Evolutionary conservation across 2,888 invertebrate genomes (phyloP), one percentile per base, ranked within the genome.

Genomic region (Drosophila monieri): DNA sequence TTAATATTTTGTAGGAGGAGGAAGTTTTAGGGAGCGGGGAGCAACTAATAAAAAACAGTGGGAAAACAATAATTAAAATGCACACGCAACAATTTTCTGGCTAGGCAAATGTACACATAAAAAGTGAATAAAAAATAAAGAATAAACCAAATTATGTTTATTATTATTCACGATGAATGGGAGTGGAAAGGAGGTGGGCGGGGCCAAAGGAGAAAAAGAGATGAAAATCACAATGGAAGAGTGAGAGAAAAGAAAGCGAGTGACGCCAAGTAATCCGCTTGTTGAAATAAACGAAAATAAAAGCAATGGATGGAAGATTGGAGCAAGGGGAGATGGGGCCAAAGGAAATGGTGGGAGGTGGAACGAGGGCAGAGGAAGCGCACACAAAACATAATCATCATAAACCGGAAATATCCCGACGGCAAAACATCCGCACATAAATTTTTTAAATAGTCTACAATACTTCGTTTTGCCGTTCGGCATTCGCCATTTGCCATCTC

Each of bases 361-460:
- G 18, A 18, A 18, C 2, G 18, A 18, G n/a, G 37, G 21, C 14
- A 30, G 1, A 12, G 18, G 46, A 35, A 27, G 56, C 51, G 48
- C 52, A 30, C 65, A 77, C 70, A 83, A 85, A 83, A 85, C 85
- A 88, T 88, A 88, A 87, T 87, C 88, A 87, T 88, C 88, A 88
- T 88, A 87, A 87, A 87, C 87, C 87, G 87, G 87, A 87, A 87
- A 86, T 87, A 85, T 84, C 80, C 86, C 88, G 81, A 86, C 85
- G 85, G 87, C 86, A 80, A 87, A 88, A 84, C 85, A 85, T 84
- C 88, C 86, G 85, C 79, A 80, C 81, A 87, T 87, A 87, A 87
- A 88, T 88, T 87, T 86, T 84, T 86, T 84, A 87, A 86, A 87
- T 85, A 85, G 87, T 87, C 84, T 76, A 77, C 79, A 78, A 78